phyloP scores from a whole-genome alignment of 2,113 vertebrate genomes.

The Dipodomys stephensi region DNA sequence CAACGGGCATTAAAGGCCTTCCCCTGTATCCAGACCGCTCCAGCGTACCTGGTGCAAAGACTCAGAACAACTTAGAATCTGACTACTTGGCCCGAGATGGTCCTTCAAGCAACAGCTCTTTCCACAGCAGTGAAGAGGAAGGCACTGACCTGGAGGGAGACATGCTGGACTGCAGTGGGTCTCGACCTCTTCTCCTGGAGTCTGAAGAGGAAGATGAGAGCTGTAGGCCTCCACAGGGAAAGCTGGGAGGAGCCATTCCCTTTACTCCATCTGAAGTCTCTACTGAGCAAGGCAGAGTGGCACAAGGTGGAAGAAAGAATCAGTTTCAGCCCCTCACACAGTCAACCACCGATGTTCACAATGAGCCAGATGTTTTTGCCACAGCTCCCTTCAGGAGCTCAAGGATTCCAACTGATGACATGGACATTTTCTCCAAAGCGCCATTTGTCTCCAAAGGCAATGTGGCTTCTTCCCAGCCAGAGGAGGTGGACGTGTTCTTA shows the following conservation, averaged over 20 bases:
- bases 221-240: conserved; percentile 68
- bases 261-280: neutral
- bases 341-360: neutral
- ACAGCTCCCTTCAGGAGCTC: conserved; percentile 92
- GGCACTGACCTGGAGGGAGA: conserved; percentile 87
- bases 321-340: conserved; percentile 73
- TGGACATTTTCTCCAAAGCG: conserved; percentile 95
- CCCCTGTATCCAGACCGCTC: conserved; percentile 68
- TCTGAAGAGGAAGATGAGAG: conserved; percentile 94
- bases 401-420: conserved; percentile 77
- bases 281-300: conserved; percentile 53
- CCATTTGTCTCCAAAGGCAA: conserved; percentile 90
- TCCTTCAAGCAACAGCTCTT: conserved; percentile 90
- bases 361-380: conserved; percentile 91
- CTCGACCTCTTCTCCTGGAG: conserved; percentile 94
- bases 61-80: conserved; percentile 74
- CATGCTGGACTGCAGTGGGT: conserved; percentile 93
- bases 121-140: conserved; percentile 97
- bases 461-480: conserved; percentile 54
- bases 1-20: conserved; percentile 63
- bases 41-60: conserved; percentile 63
- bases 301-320: conserved; percentile 31
- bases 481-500: conserved; percentile 93
- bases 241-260: conserved; percentile 11
- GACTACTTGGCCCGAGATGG: conserved; percentile 84